Percentiles rank a stretch among this genome's conserved stretches.
Conservation (phyloP, 2,888 invertebrate genomes). For the Thysanoteuthis rhombus region DNA sequence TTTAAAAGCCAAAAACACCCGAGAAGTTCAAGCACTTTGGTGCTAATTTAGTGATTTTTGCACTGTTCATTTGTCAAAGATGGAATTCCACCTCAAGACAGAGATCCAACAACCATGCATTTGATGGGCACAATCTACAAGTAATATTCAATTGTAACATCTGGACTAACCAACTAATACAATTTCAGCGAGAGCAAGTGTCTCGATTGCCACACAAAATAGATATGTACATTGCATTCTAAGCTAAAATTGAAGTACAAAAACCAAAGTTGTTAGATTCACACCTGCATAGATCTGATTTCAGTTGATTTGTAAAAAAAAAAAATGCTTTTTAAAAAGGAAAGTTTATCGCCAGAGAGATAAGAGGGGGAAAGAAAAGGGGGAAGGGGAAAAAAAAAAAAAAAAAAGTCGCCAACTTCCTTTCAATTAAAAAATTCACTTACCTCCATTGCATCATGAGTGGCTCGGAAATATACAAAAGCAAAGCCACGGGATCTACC, state of each 20-base stretch:
- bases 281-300: too few relatives aligned
- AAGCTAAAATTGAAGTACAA: background rate
- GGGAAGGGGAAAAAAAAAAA: background rate
- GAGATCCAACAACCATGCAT: too few relatives aligned
- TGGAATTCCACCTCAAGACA: too few relatives aligned
- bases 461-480: conserved; percentile 90
- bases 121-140: too few relatives aligned
- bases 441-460: conserved; percentile 85
- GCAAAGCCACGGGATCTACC: conserved; percentile 94
- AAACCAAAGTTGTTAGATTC: background rate
- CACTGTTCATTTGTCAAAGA: too few relatives aligned
- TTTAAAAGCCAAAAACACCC: too few relatives aligned
- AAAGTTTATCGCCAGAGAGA: too few relatives aligned
- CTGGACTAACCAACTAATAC: background rate
- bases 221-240: background rate
- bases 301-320: too few relatives aligned
- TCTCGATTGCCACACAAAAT: background rate
- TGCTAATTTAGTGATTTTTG: too few relatives aligned
- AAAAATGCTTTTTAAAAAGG: too few relatives aligned
- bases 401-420: background rate
- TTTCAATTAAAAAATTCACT: background rate
- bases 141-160: too few relatives aligned
- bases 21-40: too few relatives aligned
- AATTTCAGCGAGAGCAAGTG: background rate
- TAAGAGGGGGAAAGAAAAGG: background rate